phyloP scores from a whole-genome alignment of 2,888 invertebrate genomes.

The Lycia hirtaria region DNA sequence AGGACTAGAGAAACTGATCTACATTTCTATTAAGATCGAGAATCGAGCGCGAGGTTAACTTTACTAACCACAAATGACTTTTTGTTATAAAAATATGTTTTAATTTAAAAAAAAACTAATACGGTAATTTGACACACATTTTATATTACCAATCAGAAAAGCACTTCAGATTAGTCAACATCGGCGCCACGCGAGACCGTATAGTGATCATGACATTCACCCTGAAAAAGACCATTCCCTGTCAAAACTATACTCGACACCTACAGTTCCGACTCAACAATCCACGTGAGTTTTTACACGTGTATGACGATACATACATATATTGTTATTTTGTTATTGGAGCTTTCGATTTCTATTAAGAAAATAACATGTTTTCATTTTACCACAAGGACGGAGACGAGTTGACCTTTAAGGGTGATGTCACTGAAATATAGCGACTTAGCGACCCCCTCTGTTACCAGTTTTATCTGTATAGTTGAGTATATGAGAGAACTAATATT shows the following conservation, averaged over 20 bases:
- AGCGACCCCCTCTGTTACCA: constrained; percentile 5
- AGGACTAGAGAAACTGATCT: constrained; percentile 45
- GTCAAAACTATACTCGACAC: no score
- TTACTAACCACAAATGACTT: constrained; percentile 34
- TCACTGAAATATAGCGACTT: constrained; percentile 29
- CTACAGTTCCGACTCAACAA: no score
- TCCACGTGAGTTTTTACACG: no score
- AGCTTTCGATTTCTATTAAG: constrained; percentile 37
- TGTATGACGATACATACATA: no score
- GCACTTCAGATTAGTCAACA: no score
- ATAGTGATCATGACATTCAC: no score
- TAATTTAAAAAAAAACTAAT: no score
- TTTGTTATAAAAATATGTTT: constrained; percentile 24
- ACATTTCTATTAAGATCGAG: constrained; percentile 42
- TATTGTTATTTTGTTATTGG: constrained; percentile 27
- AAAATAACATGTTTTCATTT: constrained; percentile 29
- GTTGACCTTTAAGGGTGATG: constrained; percentile 39
- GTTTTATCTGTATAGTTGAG: not conserved
- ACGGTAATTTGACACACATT: no score
- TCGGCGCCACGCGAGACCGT: no score
- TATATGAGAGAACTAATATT: not conserved
- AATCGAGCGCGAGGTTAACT: constrained; percentile 57
- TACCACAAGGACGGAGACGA: constrained; percentile 37
- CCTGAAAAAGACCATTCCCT: no score
- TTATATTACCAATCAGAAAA: no score